phyloP scores from a whole-genome alignment of 2,888 invertebrate species.

The Acanthopleura granulata region DNA sequence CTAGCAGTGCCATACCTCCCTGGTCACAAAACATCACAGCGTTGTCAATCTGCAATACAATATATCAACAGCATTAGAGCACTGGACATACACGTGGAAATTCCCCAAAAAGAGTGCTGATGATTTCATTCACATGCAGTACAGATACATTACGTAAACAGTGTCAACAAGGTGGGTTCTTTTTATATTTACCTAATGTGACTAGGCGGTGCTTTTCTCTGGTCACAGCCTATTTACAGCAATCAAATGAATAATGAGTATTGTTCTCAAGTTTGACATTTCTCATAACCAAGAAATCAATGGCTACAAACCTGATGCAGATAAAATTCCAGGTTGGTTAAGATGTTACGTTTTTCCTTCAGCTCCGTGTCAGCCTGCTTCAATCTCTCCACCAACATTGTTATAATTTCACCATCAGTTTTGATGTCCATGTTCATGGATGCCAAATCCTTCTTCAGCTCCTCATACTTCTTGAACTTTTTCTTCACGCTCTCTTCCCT shows the following conservation, averaged over 20 bases:
- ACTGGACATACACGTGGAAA: too few species aligned
- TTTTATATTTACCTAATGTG: too few species aligned
- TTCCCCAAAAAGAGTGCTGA: too few species aligned
- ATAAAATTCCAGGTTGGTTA: constrained; percentile 80
- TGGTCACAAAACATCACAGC: constrained; percentile 79
- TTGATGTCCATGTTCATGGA: constrained; percentile 77
- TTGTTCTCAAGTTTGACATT: neutral
- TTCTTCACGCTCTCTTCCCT: constrained; percentile 42
- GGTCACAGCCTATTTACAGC: too few species aligned
- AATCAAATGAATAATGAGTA: too few species aligned
- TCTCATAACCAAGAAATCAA: neutral
- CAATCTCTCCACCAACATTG: constrained; percentile 72
- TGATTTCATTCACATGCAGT: too few species aligned
- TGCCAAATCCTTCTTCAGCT: constrained; percentile 78
- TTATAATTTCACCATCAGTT: constrained; percentile 79
- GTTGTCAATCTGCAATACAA: constrained; percentile 76
- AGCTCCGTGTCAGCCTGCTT: constrained; percentile 64
- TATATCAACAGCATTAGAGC: neutral
- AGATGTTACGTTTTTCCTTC: constrained; percentile 69
- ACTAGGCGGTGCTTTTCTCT: too few species aligned
- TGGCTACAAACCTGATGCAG: constrained; percentile 76
- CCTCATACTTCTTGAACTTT: constrained; percentile 67
- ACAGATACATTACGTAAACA: too few species aligned
- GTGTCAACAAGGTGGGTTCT: too few species aligned
- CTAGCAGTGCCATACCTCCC: constrained; percentile 72